These are phyloP conservation scores for Gila robusta DNA, from an alignment of 2,797 vertebrate genomes.

Conservation along the genomic window DNA sequence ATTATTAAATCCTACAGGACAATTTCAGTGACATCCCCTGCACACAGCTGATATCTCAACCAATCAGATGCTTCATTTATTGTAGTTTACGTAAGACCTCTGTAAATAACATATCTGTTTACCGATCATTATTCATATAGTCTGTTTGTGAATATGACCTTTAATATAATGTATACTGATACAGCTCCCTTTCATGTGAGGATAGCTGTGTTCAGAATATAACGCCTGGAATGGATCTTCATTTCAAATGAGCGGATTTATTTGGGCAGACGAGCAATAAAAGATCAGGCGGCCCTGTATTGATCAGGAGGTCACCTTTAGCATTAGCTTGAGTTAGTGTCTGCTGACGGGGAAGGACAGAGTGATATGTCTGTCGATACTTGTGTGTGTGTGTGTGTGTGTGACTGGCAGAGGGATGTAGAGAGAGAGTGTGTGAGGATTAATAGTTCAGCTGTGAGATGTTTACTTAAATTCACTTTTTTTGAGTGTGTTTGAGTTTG, in stretches of 20 bases:
- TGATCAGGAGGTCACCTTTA: slow-evolving; percentile 63
- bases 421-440: slow-evolving; percentile 11
- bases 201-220: neutral
- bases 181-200: neutral
- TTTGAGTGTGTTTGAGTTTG: slow-evolving; percentile 1
- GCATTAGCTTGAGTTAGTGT: slow-evolving; percentile 57
- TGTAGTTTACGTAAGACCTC: neutral
- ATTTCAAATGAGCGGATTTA: slow-evolving; percentile 32
- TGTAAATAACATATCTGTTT: slow-evolving; percentile 3
- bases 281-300: slow-evolving; percentile 19
- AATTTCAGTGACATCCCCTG: neutral
- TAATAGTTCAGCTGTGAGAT: neutral
- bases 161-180: neutral
- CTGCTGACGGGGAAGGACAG: slow-evolving; percentile 36
- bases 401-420: slow-evolving; percentile 52
- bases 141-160: neutral
- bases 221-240: neutral
- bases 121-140: neutral
- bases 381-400: slow-evolving; percentile 32
- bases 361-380: slow-evolving; percentile 54
- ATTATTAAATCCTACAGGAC: neutral
- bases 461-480: slow-evolving; percentile 19
- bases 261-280: slow-evolving; percentile 41
- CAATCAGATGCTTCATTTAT: neutral
- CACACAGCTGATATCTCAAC: neutral